A percentile compares a stretch with the other conserved stretches of the same genome.
phyloP scores from a whole-genome alignment of 2,113 vertebrate species.

The Apodemus sylvaticus region DNA sequence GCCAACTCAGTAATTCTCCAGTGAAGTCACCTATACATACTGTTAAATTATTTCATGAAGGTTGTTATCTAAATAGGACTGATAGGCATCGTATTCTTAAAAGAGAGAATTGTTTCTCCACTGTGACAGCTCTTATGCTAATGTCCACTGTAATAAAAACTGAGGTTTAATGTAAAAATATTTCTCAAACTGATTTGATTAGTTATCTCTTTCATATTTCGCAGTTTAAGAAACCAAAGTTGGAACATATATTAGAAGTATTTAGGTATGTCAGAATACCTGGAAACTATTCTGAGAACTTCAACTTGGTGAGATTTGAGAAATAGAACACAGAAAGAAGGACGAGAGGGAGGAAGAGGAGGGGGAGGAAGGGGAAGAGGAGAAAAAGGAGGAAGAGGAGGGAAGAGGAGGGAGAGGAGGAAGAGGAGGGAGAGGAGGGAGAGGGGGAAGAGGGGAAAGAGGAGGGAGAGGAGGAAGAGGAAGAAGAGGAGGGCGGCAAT shows the following conservation, averaged over 20 bases:
- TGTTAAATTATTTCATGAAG: not conserved
- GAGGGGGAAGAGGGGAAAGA: not conserved
- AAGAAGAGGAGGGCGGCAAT: not conserved
- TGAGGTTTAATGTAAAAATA: not conserved
- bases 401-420: not conserved
- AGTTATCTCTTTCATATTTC: not conserved
- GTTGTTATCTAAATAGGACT: slow-evolving; percentile 32
- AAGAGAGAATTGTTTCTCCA: not conserved
- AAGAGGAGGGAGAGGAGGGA: too few species aligned
- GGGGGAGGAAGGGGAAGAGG: not conserved
- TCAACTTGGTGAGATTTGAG: not conserved
- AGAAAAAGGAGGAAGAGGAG: not conserved
- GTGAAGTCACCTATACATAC: not conserved
- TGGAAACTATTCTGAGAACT: not conserved
- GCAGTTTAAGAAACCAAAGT: not conserved
- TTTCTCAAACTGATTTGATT: not conserved
- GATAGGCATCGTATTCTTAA: not conserved
- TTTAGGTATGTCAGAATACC: not conserved
- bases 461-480: not conserved
- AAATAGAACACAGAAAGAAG: not conserved
- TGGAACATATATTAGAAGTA: not conserved
- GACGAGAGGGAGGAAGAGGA: not conserved
- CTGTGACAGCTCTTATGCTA: not conserved
- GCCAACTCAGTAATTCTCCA: not conserved
- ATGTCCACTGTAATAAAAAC: not conserved